A percentile compares a stretch with the other conserved stretches of the same genome.
Evolutionary conservation across 2,113 vertebrate genomes (phyloP).

Genomic region (Pterocles burchelli): DNA sequence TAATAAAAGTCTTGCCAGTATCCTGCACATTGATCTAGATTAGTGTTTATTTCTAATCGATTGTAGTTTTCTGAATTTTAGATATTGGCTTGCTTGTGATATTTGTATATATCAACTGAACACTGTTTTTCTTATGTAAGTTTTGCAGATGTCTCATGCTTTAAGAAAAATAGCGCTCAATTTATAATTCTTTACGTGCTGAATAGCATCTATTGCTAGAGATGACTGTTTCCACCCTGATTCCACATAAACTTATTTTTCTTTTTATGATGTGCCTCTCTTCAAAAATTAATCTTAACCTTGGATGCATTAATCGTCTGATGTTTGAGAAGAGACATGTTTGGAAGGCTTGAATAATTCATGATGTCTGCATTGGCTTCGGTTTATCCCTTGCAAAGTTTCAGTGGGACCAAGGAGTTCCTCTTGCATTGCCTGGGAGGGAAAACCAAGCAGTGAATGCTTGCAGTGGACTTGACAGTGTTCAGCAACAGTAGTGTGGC

Average conservation of each 20-base stretch:
- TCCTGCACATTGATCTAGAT: neutral
- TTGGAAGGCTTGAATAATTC: neutral
- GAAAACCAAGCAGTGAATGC: neutral
- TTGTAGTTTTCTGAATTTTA: neutral
- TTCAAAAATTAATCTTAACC: neutral
- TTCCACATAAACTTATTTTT: neutral
- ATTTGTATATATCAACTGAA: fast-evolving
- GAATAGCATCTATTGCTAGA: neutral
- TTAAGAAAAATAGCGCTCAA: neutral
- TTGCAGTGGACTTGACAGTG: fast-evolving
- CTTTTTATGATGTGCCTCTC: neutral
- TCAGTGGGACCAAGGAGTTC: neutral
- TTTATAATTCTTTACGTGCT: neutral
- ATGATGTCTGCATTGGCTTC: neutral
- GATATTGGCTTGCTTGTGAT: neutral
- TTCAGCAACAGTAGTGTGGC: neutral
- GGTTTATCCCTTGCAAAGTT: neutral
- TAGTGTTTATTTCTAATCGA: neutral
- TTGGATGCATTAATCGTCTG: neutral
- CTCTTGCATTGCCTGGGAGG: neutral
- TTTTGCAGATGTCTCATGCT: neutral
- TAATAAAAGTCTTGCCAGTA: neutral
- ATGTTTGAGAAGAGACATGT: neutral
- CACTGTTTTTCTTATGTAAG: neutral
- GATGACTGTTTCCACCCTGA: neutral